Evolutionary conservation across 2,797 vertebrate genomes (phyloP).

Genomic region (Calcarius lapponicus): DNA sequence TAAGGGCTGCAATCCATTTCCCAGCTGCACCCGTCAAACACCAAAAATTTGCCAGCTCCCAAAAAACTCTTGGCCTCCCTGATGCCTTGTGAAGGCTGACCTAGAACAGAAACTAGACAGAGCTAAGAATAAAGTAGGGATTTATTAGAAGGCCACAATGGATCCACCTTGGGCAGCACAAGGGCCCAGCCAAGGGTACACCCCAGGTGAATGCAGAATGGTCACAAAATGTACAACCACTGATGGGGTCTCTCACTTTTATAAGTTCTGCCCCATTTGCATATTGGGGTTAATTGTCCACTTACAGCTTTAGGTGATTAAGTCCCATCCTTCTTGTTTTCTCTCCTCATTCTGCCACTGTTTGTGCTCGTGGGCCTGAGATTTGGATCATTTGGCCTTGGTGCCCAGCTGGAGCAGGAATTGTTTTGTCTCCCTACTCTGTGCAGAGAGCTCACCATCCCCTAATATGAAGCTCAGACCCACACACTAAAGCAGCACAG

Average conservation of each 20-base stretch:
- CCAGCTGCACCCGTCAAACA: not conserved
- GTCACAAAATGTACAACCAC: rapidly evolving
- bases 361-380: not conserved
- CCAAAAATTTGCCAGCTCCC: not conserved
- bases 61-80: not conserved
- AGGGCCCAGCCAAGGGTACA: not conserved
- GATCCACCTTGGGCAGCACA: not conserved
- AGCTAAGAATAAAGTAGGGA: not conserved
- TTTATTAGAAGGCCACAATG: not conserved
- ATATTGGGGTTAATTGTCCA: not conserved
- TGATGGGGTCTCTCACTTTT: not conserved
- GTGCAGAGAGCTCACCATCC: not conserved
- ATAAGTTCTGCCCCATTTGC: not conserved
- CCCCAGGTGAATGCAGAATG: not conserved
- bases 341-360: not conserved
- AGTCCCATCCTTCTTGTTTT: not conserved
- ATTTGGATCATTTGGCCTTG: not conserved
- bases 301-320: not conserved
- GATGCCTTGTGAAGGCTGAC: not conserved
- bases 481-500: not conserved
- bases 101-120: not conserved
- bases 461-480: not conserved
- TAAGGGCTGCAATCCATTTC: not conserved
- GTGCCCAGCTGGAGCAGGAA: not conserved
- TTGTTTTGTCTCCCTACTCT: not conserved